Base-by-base conservation (phyloP, 2,888 invertebrate genomes). In the Therioaphis trifolii region DNA sequence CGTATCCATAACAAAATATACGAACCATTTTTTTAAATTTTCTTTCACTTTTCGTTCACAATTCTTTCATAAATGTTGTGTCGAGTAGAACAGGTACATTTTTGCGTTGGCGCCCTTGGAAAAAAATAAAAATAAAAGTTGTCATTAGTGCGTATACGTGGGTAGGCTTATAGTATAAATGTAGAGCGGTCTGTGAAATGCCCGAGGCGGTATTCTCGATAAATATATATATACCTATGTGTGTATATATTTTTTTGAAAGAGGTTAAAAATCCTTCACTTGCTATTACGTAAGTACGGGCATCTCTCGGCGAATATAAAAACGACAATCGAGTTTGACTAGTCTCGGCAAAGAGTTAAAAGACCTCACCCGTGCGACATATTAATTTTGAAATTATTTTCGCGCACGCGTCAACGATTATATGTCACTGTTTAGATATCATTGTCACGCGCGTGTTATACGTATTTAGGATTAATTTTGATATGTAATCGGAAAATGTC, bases 71-170 rank as follows among this genome's bases (percentile, higher is more conserved):
- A 77, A 27, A 18, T 46, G 63, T 82, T 82, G 63, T 82, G 72
- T 61, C 61, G 61, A 63, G 61, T 24, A 15, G 21, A 52, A 24
- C 79, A 72, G 46, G 61, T 46, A 72, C 80, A 82, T 82, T 82
- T 78, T 72, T 74, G 82, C 82, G 82, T 82, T 74, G 72, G 72
- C 63, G 82, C 61, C 82, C 82, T 82, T 82, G 82, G 72, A 27
- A 72, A 79, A 11, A 69, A 68, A 18, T 24, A 76, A 52, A 80
- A 80, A 71, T 71, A 80, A 82, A 82, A 82, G 82, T 82, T 63
- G 72, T 82, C 80, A 82, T 82, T 74, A 82, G 68, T 52, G 55
- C 52, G 49, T 77, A 29, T 49, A 82, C 74, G 74, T 82, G 72
- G 82, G 82, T 66, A 74, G 74, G 61, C 63, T 82, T 82, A 82